Evolutionary conservation across 2,797 vertebrate species (phyloP), one percentile per base, ranked within the genome.

Genomic region (Naso thynnoides): DNA sequence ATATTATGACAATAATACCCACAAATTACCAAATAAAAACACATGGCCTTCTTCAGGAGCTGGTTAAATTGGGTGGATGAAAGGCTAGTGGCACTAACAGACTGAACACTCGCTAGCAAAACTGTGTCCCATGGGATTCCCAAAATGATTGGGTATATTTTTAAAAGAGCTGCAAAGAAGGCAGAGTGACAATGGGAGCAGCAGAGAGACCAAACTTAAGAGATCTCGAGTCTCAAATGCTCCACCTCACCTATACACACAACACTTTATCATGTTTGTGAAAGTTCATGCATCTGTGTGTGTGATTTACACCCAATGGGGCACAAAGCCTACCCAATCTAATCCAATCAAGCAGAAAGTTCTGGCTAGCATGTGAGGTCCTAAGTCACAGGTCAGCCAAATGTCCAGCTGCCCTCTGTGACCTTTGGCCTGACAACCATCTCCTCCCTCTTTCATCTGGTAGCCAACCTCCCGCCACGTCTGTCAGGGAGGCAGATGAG

Each of bases 331-430:
- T 64, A 72, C 56, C 74, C 58, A 77, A 83, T 71, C 67, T 88
- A 86, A 91, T 86, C 83, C 73, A 78, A 87, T 90, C 70, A 88
- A 76, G 78, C 80, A 79, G 76, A 86, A 73, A 61, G 74, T 76
- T 80, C 75, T 73, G 61, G 72, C 79, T 70, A 83, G 62, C 84
- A 89, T 83, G 81, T 89, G 79, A 91, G 87, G 75, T 85, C 88
- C 38, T 5, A 26, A 87, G 89, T 91, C 90, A 87, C 18, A 90
- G 91, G 87, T 91, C 92, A 86, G 71, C 77, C 74, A 87, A 93
- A 94, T 9, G 75, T 82, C 92, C 92, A 91, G 87, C 91, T 94
- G 93, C 87, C 85, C 86, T 70, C 27, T n/a, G 13, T 74, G 86
- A 93, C 91, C 93, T 91, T 78, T 45, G 66, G 83, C 90, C 89